Conservation (phyloP, 2,113 vertebrate genomes). For the Pteropus alecto region DNA sequence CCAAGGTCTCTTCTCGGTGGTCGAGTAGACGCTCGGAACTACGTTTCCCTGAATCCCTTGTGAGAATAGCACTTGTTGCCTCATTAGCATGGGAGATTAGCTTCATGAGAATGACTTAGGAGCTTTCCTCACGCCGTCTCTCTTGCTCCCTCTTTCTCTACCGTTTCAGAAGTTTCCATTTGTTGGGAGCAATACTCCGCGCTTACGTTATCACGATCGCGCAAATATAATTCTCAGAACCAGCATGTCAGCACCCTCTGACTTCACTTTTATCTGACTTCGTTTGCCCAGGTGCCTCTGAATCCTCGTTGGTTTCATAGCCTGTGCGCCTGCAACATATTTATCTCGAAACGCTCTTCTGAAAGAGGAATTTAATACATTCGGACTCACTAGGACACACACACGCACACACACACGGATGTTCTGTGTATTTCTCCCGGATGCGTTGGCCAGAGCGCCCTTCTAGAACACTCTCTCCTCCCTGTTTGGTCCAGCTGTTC, state of each 20-base stretch:
- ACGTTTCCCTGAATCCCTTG: too few relatives aligned
- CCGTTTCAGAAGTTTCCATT: too few relatives aligned
- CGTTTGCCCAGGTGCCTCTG: background rate
- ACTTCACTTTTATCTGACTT: background rate
- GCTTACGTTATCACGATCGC: background rate
- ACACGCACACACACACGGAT: background rate
- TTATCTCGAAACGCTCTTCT: background rate
- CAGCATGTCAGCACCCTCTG: background rate
- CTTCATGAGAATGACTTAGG: background rate
- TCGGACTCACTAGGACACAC: background rate
- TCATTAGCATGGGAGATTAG: background rate
- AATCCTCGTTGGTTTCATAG: background rate
- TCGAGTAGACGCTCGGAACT: too few relatives aligned
- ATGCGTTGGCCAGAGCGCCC: background rate
- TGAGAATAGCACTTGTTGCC: background rate
- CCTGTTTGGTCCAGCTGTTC: background rate
- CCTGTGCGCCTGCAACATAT: background rate
- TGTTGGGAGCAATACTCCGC: background rate
- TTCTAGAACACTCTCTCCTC: background rate
- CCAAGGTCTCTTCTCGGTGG: too few relatives aligned
- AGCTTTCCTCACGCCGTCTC: background rate
- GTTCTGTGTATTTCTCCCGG: background rate
- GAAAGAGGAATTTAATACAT: background rate
- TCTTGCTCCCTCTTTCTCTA: background rate
- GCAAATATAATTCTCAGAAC: background rate